phyloP scores from a whole-genome alignment of 2,888 invertebrate species.

The Thalpophila matura region DNA sequence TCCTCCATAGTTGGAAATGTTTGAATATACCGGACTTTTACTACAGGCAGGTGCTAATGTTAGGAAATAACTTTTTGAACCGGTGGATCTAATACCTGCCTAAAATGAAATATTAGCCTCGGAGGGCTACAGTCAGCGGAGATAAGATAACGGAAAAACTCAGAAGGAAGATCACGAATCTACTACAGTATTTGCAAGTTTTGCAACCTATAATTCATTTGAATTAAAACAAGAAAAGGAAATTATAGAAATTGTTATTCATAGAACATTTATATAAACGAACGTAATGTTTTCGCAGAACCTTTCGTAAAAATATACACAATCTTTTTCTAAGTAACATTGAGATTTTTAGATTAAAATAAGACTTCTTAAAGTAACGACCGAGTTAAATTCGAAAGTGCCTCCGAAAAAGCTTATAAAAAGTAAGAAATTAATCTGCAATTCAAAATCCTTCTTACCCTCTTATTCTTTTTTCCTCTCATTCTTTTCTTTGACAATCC shows the following conservation, averaged over 20 bases:
- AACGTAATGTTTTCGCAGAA: conserved; percentile 20
- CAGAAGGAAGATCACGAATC: conserved; percentile 19
- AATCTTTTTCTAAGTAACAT: conserved; percentile 56
- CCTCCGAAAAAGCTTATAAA: conserved; percentile 80
- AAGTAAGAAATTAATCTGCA: conserved; percentile 86
- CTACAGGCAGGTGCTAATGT: conserved; percentile 58
- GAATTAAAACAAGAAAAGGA: conserved; percentile 7
- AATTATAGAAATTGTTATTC: conserved; percentile 10
- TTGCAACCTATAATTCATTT: no score
- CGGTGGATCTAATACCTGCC: conserved; percentile 30
- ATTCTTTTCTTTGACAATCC: conserved; percentile 71
- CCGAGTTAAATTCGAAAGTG: conserved; percentile 78
- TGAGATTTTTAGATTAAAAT: conserved; percentile 70
- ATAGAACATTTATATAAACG: conserved; percentile 16
- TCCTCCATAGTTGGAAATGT: conserved; percentile 48
- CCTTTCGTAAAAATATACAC: conserved; percentile 52
- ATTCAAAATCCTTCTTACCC: conserved; percentile 81
- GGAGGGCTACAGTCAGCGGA: conserved; percentile 13
- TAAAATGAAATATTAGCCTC: conserved; percentile 45
- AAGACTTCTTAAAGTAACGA: conserved; percentile 73
- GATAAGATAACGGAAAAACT: conserved; percentile 21
- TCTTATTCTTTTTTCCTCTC: conserved; percentile 71
- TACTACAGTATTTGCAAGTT: no score
- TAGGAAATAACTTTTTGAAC: conserved; percentile 51
- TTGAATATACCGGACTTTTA: conserved; percentile 57